Base-by-base conservation (phyloP, 1,140 invertebrate species). In the Alviniconcha marisindica region DNA sequence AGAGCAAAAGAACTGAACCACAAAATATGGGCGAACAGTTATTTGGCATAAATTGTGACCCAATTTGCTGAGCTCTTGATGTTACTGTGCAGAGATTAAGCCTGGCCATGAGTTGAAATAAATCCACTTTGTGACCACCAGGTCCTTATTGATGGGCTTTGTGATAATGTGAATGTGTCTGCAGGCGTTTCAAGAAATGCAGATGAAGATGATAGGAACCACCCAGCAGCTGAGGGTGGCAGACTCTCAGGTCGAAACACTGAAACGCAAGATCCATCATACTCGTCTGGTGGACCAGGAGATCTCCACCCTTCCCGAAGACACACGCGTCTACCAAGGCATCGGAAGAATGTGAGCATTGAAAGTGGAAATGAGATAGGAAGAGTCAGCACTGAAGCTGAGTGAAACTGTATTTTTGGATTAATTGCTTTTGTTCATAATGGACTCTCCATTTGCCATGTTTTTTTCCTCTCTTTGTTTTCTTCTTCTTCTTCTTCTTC, bases 201-300 rank as follows among this genome's bases (percentile, higher is more conserved):
- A 97, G 90, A 94, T 95, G n/a, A 97, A 97, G 93, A 95, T 96
- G 94, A 93, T 96, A 1, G 96, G 96, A 85, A 97, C 96, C 0
- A 95, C 94, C 80, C 96, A 97, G 90, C 97, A 97, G 92, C 93
- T 97, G 63, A 96, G 96, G 91, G 89, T 97, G 56, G 95, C 96
- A 15, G 96, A 97, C 92, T 91, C 96, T 2, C 96, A 97, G 94
- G 96, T 97, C 83, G 96, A 96, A 56, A 94, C 94, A 7, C 91
- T 97, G 21, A 96, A 95, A 85, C 93, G 95, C 77, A 94, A 94
- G 21, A 96, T 96, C 86, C 94, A 96, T 78, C 96, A 96, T 89
- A 95, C 96, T 71, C 94, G 95, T 87, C 92, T 97, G 33, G 97
- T 96, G 10, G 94, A 96, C 77, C 92, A 93, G 81, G 95, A 95